These are phyloP conservation scores for Buphagus erythrorhynchus DNA, from an alignment of 2,797 vertebrate species.

Conservation along the genomic window DNA sequence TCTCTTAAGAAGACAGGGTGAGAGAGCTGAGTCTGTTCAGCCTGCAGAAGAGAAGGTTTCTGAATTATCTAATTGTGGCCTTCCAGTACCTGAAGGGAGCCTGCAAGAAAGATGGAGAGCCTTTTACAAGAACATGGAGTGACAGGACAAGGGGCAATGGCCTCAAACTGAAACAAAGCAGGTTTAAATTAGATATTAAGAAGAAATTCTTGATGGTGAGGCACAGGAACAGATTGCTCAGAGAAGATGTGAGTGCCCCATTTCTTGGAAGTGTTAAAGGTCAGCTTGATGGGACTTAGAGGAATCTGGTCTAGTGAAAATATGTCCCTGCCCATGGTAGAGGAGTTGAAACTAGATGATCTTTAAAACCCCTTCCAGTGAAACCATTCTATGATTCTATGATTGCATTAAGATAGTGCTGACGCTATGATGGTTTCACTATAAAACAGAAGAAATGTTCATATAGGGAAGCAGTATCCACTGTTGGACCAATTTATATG, in stretches of 20 bases:
- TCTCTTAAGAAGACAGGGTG: neutral
- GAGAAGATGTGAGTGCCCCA: neutral
- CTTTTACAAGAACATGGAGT: neutral
- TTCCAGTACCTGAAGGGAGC: neutral
- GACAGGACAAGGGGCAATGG: neutral
- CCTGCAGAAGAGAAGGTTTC: neutral
- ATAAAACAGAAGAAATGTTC: neutral
- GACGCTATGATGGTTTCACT: neutral
- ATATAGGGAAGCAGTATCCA: neutral
- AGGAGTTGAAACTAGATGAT: neutral
- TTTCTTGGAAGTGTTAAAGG: neutral
- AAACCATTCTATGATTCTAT: neutral
- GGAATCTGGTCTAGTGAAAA: neutral
- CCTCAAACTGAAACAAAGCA: neutral
- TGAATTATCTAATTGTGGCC: neutral
- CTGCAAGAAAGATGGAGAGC: neutral
- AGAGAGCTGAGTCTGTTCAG: neutral
- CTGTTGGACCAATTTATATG: neutral
- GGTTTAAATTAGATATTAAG: neutral
- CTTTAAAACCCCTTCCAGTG: neutral
- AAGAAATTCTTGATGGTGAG: neutral
- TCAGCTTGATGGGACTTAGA: neutral
- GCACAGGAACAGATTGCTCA: neutral
- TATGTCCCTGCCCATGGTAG: no score
- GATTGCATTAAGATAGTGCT: neutral